A percentile compares a stretch with the other conserved stretches of the same genome.
phyloP scores from a whole-genome alignment of 2,113 vertebrate genomes.

The Picathartes gymnocephalus region DNA sequence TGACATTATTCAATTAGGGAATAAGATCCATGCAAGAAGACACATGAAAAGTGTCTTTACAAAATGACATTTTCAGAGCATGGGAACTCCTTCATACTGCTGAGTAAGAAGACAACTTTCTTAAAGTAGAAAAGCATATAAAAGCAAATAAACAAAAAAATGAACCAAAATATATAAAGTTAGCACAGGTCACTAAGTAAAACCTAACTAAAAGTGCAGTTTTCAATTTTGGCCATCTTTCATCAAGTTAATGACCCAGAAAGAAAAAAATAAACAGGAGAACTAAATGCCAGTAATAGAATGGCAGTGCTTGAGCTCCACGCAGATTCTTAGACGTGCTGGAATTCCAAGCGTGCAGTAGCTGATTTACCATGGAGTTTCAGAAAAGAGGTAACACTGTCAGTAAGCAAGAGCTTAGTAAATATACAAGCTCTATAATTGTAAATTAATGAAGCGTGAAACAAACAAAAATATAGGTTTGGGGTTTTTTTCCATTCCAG shows the following conservation, averaged over 20 bases:
- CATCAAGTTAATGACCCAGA: not conserved
- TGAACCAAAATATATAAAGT: accelerated
- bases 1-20: not conserved
- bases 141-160: not conserved
- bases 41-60: not conserved
- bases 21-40: not conserved
- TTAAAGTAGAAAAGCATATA: not conserved
- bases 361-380: not conserved
- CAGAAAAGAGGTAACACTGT: too few species aligned
- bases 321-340: accelerated
- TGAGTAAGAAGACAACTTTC: not conserved
- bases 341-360: not conserved
- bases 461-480: not conserved
- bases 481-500: not conserved
- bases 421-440: accelerated
- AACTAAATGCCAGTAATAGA: not conserved
- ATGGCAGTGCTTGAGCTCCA: not conserved
- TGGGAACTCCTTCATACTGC: not conserved
- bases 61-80: not conserved
- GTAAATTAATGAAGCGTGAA: not conserved
- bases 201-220: not conserved
- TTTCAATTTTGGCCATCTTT: not conserved
- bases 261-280: not conserved
- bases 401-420: accelerated
- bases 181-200: not conserved